Percentiles rank a stretch among this genome's conserved stretches.
Evolutionary conservation across 1,140 invertebrate genomes (phyloP).

Genomic region (Bombus fervidus): DNA sequence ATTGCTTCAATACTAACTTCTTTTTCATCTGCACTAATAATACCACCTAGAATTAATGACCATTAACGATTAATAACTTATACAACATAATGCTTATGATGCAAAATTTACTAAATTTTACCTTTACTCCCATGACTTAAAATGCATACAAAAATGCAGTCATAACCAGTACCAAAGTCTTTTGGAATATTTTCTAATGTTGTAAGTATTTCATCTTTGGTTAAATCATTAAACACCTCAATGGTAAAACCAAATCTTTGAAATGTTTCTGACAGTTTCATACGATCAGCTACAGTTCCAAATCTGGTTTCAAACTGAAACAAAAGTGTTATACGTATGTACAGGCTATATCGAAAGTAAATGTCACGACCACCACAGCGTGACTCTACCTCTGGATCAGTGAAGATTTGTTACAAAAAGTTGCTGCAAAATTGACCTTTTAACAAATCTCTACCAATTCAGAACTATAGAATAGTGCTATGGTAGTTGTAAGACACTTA

Average conservation of each 20-base stretch:
- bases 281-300: slow-evolving; percentile 51
- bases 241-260: slow-evolving; percentile 57
- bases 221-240: slow-evolving; percentile 32
- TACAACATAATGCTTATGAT: slow-evolving; percentile 12
- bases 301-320: slow-evolving; percentile 60
- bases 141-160: slow-evolving; percentile 69
- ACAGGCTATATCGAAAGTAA: not conserved
- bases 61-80: slow-evolving; percentile 18
- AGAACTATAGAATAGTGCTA: too few relatives aligned
- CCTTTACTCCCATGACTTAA: slow-evolving; percentile 68
- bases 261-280: slow-evolving; percentile 60
- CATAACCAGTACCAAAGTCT: slow-evolving; percentile 41
- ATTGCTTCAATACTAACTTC: slow-evolving; percentile 57
- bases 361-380: too few relatives aligned
- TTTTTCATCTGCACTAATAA: slow-evolving; percentile 59
- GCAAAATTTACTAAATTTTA: slow-evolving; percentile 27
- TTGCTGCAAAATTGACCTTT: too few relatives aligned
- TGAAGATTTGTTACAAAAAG: too few relatives aligned
- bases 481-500: too few relatives aligned
- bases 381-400: too few relatives aligned
- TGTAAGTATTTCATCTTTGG: slow-evolving; percentile 43
- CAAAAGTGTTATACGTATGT: not conserved
- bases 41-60: slow-evolving; percentile 50
- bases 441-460: too few relatives aligned
- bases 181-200: slow-evolving; percentile 49